Evolutionary conservation across 2,888 invertebrate species (phyloP).

Genomic region (Aplocera efformata): DNA sequence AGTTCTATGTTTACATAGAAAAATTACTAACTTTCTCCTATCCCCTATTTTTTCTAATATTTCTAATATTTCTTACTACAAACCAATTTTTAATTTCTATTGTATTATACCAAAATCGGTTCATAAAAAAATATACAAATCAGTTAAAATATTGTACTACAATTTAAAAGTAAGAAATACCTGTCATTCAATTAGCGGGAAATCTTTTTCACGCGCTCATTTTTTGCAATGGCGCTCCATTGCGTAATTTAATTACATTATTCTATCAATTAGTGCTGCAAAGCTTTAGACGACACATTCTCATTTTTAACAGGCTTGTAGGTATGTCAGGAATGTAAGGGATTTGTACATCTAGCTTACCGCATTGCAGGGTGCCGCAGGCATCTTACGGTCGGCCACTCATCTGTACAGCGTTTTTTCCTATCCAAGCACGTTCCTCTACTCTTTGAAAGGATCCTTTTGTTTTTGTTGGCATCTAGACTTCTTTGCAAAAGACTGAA

Average conservation of each 20-base stretch:
- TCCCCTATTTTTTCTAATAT: no score
- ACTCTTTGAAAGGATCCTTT: conserved; percentile 36
- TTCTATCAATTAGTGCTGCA: conserved; percentile 5
- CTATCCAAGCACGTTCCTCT: conserved; percentile 29
- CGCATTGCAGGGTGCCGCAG: conserved; percentile 49
- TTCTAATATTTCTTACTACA: no score
- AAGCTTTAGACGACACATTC: conserved; percentile 4
- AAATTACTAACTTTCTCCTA: no score
- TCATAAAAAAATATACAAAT: no score
- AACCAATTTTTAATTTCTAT: no score
- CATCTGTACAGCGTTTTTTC: conserved; percentile 33
- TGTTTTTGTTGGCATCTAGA: conserved; percentile 35
- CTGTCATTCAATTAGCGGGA: conserved; percentile 2
- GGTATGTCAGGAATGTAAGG: conserved; percentile 8
- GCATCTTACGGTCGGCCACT: conserved; percentile 43
- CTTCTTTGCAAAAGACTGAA: conserved; percentile 11
- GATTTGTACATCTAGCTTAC: conserved; percentile 6
- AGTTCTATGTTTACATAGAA: no score
- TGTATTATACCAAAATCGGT: no score
- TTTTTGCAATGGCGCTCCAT: background rate
- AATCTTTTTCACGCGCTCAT: background rate
- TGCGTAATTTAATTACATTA: conserved; percentile 2
- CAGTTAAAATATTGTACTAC: no score
- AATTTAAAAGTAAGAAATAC: background rate
- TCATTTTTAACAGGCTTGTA: conserved; percentile 1